Evolutionary conservation across 1,140 invertebrate species (phyloP), one percentile per base, ranked within the genome.

Genomic region (Oryzaephilus surinamensis): DNA sequence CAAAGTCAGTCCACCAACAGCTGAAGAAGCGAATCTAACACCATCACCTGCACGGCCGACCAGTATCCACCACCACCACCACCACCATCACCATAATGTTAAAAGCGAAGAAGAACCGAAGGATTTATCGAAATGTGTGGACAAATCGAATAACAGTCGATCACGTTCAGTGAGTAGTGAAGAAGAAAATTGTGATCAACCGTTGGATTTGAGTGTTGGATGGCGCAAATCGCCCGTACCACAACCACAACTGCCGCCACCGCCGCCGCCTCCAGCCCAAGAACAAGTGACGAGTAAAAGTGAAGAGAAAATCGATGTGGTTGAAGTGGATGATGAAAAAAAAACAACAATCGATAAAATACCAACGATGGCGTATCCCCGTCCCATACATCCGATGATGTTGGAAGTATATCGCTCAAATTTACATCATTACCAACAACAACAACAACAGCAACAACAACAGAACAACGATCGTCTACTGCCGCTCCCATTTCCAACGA

Each of bases 351-450:
- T 43, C 13, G 46, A 54, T 6, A 52, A 54, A 45, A 46, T 48
- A 33, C 73, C 70, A 10, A 69, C 72, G n/a, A 76, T 87, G 71
- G 79, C 79, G 1, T 86, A 84, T 46, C 81, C 84, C 0, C 66
- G 76, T 55, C 79, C 82, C 0, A 77, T 84, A 8, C 80, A 87
- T 52, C 83, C 83, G n/a, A 74, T 84, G 62, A 66, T 87, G 18
- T 62, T 86, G 50, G 70, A 42, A 33, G 60, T 50, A 55, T 66
- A 31, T 43, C 51, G 36, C 46, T 53, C 36, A 44, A 64, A 32
- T 73, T 78, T 58, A 63, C 73, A 7, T 63, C 66, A 8, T 75
- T 78, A 52, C 64, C 69, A 27, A 51, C 63, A 39, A 45, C 23
- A 24, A 8, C 23, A n/a, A n/a, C n/a, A n/a, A n/a, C n/a, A n/a